phyloP scores from a whole-genome alignment of 2,797 vertebrate genomes.

The Mormyrus proboscirostris region DNA sequence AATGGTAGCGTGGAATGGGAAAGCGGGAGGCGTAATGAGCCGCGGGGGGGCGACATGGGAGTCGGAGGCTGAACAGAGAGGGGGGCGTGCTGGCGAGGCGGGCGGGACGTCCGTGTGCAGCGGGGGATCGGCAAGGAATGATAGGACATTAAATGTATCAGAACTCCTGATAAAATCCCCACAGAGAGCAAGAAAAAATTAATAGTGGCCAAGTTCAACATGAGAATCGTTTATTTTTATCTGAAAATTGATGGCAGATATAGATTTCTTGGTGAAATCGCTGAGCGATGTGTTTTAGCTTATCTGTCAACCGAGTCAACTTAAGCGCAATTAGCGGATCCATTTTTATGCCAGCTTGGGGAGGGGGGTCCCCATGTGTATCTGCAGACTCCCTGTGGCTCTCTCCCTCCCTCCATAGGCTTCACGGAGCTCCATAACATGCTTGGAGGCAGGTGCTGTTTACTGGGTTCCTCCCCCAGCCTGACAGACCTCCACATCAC shows the following conservation, averaged over 20 bases:
- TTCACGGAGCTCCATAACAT: neutral
- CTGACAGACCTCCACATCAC: neutral
- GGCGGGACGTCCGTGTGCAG: neutral
- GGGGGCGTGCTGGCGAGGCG: neutral
- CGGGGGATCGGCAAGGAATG: neutral
- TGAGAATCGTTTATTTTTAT: neutral
- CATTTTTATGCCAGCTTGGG: neutral
- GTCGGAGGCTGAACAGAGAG: constrained; percentile 12
- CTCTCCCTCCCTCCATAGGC: neutral
- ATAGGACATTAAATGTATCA: neutral
- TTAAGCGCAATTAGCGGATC: neutral
- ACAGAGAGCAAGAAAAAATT: neutral
- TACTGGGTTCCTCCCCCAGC: neutral
- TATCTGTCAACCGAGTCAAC: neutral
- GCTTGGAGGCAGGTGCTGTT: neutral
- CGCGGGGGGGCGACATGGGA: constrained; percentile 10
- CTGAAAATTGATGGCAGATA: neutral
- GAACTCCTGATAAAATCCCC: neutral
- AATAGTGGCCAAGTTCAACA: neutral
- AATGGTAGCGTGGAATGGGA: constrained; percentile 30
- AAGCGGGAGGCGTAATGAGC: constrained; percentile 32
- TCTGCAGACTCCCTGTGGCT: neutral
- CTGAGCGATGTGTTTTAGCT: neutral
- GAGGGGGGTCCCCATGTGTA: neutral
- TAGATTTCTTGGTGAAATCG: neutral